A percentile compares a stretch with the other conserved stretches of the same genome.
phyloP scores from a whole-genome alignment of 2,113 vertebrate species.

The Spea multiplicata region DNA sequence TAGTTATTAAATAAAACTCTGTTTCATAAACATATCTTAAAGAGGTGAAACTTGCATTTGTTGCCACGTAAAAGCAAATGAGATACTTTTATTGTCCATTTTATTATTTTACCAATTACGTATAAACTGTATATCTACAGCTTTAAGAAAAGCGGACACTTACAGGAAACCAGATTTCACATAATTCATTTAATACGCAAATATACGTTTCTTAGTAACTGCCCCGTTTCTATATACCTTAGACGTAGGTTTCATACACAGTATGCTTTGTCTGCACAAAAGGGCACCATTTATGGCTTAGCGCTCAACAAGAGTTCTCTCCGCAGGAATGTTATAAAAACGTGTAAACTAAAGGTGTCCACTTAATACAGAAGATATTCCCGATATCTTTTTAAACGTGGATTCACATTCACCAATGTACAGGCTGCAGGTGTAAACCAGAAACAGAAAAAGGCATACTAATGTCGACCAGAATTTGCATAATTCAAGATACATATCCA shows the following conservation, averaged over 20 bases:
- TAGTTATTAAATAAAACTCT: too few species aligned
- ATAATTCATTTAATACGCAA: conserved; percentile 47
- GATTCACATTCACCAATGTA: conserved; percentile 41
- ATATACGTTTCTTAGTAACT: conserved; percentile 36
- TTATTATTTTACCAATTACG: too few species aligned
- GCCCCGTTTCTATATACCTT: conserved; percentile 22
- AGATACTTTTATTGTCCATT: too few species aligned
- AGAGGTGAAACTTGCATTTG: too few species aligned
- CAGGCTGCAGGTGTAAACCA: conserved; percentile 33
- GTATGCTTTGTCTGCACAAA: conserved; percentile 37
- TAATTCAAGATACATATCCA: conserved; percentile 39
- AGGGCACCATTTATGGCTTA: conserved; percentile 40
- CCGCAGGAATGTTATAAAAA: conserved; percentile 39
- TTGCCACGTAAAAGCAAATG: too few species aligned
- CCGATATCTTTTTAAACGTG: conserved; percentile 23
- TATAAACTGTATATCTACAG: background rate
- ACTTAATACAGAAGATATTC: conserved; percentile 45
- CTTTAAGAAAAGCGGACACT: conserved; percentile 32
- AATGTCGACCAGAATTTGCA: conserved; percentile 34
- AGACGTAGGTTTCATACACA: conserved; percentile 28
- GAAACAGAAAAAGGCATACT: conserved; percentile 27
- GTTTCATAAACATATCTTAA: too few species aligned
- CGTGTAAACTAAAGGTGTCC: conserved; percentile 19
- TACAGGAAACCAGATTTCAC: conserved; percentile 34
- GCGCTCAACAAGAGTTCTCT: conserved; percentile 27